Percentiles rank a stretch among this genome's conserved stretches.
Evolutionary conservation across 2,888 invertebrate genomes (phyloP).

Genomic region (Rutpela maculata): DNA sequence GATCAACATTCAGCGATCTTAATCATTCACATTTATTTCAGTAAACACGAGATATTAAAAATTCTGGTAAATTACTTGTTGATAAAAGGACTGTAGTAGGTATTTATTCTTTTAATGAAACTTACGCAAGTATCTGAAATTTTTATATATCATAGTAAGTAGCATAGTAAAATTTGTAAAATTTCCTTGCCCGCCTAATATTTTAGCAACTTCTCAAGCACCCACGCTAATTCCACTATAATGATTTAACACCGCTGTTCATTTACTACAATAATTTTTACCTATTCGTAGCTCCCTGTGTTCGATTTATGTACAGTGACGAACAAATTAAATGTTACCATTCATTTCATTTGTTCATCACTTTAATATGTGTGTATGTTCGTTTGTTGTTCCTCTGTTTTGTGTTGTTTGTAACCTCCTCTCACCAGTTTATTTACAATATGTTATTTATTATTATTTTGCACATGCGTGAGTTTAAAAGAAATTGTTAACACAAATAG

Average conservation of each 20-base stretch:
- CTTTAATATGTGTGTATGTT: constrained; percentile 6
- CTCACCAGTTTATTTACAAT: not conserved
- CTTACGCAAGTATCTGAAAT: too few relatives aligned
- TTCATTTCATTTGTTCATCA: constrained; percentile 12
- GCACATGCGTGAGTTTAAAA: not conserved
- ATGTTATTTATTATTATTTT: not conserved
- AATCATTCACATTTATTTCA: too few relatives aligned
- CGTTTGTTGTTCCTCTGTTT: not conserved
- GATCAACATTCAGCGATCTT: too few relatives aligned
- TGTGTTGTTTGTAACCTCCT: not conserved
- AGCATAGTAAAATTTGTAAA: not conserved
- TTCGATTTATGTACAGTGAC: not conserved
- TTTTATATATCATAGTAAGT: too few relatives aligned
- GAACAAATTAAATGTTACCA: not conserved
- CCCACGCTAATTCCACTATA: not conserved
- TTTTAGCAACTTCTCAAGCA: not conserved
- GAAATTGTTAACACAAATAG: not conserved
- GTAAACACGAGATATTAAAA: too few relatives aligned
- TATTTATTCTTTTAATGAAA: too few relatives aligned
- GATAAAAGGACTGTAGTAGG: too few relatives aligned
- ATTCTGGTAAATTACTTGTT: too few relatives aligned
- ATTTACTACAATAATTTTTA: not conserved
- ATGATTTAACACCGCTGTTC: not conserved
- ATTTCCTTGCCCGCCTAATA: not conserved
- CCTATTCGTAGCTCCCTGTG: not conserved